Evolutionary conservation across 2,888 invertebrate species (phyloP).

Genomic region (Seira ritae): DNA sequence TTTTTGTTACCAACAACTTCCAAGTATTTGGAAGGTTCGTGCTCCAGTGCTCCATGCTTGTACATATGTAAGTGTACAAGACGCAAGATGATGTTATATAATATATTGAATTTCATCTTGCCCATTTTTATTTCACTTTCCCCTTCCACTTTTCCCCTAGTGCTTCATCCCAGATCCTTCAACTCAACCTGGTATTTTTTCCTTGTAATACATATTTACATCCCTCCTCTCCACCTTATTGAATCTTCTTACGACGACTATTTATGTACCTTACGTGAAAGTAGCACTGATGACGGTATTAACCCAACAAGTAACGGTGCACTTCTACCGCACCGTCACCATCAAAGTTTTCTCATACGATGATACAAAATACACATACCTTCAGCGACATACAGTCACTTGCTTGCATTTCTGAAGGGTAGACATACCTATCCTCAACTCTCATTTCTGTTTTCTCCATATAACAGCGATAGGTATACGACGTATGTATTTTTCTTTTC

Average conservation of each 20-base stretch:
- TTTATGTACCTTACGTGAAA: constrained; percentile 42
- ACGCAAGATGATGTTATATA: constrained; percentile 28
- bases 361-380: too few relatives aligned
- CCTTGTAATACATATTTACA: too few relatives aligned
- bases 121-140: constrained; percentile 25
- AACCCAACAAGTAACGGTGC: constrained; percentile 13
- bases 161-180: constrained; percentile 12
- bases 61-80: too few relatives aligned
- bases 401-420: neutral
- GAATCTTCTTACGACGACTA: constrained; percentile 29
- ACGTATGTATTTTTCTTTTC: neutral
- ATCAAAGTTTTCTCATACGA: too few relatives aligned
- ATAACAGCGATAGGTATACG: neutral
- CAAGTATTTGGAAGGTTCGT: too few relatives aligned
- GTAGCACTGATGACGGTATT: neutral
- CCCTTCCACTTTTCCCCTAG: constrained; percentile 15
- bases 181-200: neutral
- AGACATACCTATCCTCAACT: neutral
- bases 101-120: constrained; percentile 42
- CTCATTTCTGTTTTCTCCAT: neutral
- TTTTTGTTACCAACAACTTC: too few relatives aligned
- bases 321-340: too few relatives aligned
- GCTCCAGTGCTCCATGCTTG: too few relatives aligned
- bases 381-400: too few relatives aligned
- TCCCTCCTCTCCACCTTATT: constrained; percentile 3